A percentile compares a stretch with the other conserved stretches of the same genome.
Conservation (phyloP, 2,888 invertebrate species). For the Leucophenga montana region DNA sequence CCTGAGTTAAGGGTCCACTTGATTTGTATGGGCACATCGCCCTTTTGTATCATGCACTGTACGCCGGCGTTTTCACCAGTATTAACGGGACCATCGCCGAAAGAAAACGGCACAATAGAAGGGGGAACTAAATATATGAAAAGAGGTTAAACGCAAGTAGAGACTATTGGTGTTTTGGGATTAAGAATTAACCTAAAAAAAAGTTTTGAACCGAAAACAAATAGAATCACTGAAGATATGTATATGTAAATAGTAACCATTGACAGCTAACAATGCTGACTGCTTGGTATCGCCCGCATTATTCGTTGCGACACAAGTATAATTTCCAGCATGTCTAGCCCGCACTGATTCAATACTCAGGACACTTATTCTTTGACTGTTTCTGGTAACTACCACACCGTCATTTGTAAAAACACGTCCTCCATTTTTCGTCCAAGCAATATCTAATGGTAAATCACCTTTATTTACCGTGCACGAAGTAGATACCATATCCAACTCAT, state of each 20-base stretch:
- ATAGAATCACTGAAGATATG: neutral
- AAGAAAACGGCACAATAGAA: constrained; percentile 77
- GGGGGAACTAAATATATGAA: constrained; percentile 78
- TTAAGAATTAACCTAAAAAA: neutral
- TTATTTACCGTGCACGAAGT: constrained; percentile 81
- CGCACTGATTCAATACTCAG: constrained; percentile 80
- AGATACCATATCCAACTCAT: constrained; percentile 79
- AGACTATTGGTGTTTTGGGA: constrained; percentile 19
- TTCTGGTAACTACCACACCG: constrained; percentile 73
- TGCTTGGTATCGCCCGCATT: constrained; percentile 76
- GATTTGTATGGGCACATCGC: constrained; percentile 85
- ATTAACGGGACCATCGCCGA: constrained; percentile 81
- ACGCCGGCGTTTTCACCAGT: constrained; percentile 81
- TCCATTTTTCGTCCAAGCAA: constrained; percentile 79
- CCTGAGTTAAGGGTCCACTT: constrained; percentile 79
- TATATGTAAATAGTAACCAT: constrained; percentile 69
- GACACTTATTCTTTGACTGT: constrained; percentile 74
- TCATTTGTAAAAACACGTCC: constrained; percentile 71
- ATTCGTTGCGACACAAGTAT: constrained; percentile 80
- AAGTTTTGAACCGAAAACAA: constrained; percentile 63
- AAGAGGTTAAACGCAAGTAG: neutral
- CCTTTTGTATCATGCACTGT: constrained; percentile 83
- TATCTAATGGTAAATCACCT: constrained; percentile 83
- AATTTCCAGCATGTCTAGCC: constrained; percentile 79
- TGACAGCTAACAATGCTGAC: constrained; percentile 76